phyloP scores from a whole-genome alignment of 2,113 vertebrate species.

The Salminus brasiliensis region DNA sequence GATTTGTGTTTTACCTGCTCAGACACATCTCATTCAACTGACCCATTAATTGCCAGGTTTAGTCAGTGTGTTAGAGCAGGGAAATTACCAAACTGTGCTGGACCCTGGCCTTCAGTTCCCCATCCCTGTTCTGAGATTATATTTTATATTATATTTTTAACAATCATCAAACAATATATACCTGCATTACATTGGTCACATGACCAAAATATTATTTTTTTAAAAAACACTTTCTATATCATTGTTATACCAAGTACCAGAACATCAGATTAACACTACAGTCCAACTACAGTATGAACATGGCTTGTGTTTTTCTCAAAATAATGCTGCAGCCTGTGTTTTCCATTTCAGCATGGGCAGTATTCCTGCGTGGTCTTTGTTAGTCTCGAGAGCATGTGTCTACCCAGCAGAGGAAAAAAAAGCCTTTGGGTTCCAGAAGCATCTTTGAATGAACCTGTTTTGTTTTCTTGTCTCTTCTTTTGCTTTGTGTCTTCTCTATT shows the following conservation, averaged over 20 bases:
- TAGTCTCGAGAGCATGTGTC: constrained; percentile 41
- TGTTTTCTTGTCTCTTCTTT: constrained; percentile 60
- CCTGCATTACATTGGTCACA: too few relatives aligned
- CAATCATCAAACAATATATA: too few relatives aligned
- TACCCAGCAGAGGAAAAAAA: background rate
- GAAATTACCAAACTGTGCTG: too few relatives aligned
- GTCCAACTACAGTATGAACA: background rate
- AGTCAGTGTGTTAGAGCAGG: too few relatives aligned
- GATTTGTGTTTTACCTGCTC: too few relatives aligned
- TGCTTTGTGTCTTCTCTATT: constrained; percentile 82
- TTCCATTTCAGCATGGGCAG: constrained; percentile 41
- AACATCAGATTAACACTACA: background rate
- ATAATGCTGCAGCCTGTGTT: constrained; percentile 36
- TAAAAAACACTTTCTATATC: too few relatives aligned
- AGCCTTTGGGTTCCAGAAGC: constrained; percentile 33
- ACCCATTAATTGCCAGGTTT: too few relatives aligned
- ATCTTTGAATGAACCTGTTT: constrained; percentile 57
- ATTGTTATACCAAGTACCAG: background rate
- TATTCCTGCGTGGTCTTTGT: constrained; percentile 13
- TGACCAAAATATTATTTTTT: too few relatives aligned
- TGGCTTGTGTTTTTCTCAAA: background rate
- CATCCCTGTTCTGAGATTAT: too few relatives aligned
- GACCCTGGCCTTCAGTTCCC: too few relatives aligned
- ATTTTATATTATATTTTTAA: too few relatives aligned
- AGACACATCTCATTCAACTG: too few relatives aligned